Evolutionary conservation across 1,140 invertebrate genomes (phyloP).

Genomic region (Papilio helenus): DNA sequence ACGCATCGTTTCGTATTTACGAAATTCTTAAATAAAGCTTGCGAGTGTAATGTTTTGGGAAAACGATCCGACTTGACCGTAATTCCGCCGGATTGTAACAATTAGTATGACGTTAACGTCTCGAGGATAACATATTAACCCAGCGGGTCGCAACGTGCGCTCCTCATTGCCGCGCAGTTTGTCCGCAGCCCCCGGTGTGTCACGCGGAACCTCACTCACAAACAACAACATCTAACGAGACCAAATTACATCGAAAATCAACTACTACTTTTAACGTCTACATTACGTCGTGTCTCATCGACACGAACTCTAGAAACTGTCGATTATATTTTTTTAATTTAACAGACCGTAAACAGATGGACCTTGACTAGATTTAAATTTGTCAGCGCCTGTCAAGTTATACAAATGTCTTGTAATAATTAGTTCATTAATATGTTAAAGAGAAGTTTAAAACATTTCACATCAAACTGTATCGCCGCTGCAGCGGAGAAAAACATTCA

Average conservation of each 20-base stretch:
- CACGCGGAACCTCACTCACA: not conserved
- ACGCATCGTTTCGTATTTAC: conserved; percentile 20
- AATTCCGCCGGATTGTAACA: not conserved
- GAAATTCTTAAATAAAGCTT: conserved; percentile 26
- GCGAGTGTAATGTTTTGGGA: conserved; percentile 4
- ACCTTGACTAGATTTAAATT: too few relatives aligned
- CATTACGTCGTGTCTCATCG: not conserved
- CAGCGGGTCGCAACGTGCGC: not conserved
- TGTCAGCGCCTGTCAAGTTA: not conserved
- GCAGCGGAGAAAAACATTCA: not conserved
- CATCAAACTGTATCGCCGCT: not conserved
- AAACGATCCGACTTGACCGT: conserved; percentile 9
- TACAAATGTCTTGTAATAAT: not conserved
- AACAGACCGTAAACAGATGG: too few relatives aligned
- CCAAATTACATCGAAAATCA: not conserved
- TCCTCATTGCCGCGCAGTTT: not conserved
- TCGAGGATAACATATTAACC: not conserved
- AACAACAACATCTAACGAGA: not conserved
- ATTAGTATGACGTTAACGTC: conserved; percentile 1
- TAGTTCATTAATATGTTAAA: not conserved
- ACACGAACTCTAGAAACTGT: not conserved
- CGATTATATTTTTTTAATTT: not conserved
- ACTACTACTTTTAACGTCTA: not conserved
- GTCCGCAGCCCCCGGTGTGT: not conserved
- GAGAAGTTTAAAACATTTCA: not conserved